These are phyloP conservation scores for Tinea semifulvella DNA, from an alignment of 2,888 invertebrate genomes.

Conservation along the genomic window DNA sequence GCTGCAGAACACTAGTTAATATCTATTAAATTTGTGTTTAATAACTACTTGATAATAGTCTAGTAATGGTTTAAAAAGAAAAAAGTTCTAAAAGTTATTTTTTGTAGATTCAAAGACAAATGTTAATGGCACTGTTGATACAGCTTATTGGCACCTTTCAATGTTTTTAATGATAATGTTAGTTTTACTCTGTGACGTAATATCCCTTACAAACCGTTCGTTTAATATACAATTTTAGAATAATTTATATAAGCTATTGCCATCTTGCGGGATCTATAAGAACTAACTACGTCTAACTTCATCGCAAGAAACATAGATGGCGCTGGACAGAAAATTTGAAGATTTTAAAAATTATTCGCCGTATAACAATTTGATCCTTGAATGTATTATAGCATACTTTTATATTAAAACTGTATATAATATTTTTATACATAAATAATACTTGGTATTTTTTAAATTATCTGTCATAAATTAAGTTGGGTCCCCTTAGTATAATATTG, in stretches of 20 bases:
- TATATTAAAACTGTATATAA: too few species aligned
- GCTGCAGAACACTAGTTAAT: too few species aligned
- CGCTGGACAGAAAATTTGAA: neutral
- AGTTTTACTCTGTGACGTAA: slow-evolving; percentile 11
- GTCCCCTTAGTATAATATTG: too few species aligned
- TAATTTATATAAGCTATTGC: neutral
- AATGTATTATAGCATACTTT: neutral
- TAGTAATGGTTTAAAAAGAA: too few species aligned
- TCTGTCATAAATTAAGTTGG: too few species aligned
- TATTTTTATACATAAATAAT: too few species aligned
- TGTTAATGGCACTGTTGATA: slow-evolving; percentile 10
- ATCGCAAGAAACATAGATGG: slow-evolving; percentile 1
- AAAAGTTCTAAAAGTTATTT: too few species aligned
- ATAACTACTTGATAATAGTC: too few species aligned
- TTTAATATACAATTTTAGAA: neutral
- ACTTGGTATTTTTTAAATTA: too few species aligned
- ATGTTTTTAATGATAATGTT: slow-evolving; percentile 7
- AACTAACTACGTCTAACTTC: slow-evolving; percentile 8
- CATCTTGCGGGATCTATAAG: slow-evolving; percentile 9
- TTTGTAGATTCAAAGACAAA: slow-evolving; percentile 4
- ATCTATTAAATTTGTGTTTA: too few species aligned
- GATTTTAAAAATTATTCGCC: neutral
- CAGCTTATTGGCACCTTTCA: slow-evolving; percentile 12
- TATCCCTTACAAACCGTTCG: slow-evolving; percentile 1
- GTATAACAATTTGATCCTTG: neutral